Evolutionary conservation across 2,888 invertebrate genomes (phyloP).

Genomic region (Blera fallax): DNA sequence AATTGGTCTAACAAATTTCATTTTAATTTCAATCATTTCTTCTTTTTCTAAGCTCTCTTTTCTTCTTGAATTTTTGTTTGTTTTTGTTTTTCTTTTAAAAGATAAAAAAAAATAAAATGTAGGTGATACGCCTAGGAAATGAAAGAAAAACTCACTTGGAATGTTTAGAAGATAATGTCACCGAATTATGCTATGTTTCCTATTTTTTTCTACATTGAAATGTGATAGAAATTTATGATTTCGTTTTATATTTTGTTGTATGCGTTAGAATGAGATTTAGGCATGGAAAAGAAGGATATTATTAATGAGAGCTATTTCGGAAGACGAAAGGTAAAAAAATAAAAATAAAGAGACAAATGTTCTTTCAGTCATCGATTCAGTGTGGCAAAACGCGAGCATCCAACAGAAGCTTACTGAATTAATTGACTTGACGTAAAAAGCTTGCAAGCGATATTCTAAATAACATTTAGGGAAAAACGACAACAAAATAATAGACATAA

Average conservation of each 20-base stretch:
- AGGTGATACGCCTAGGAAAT: constrained; percentile 28
- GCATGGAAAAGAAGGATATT: background rate
- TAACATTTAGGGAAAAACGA: background rate
- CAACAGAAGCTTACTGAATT: background rate
- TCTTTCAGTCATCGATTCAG: too few relatives aligned
- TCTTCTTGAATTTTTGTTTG: background rate
- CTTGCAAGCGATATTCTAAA: too few relatives aligned
- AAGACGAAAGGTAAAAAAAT: too few relatives aligned
- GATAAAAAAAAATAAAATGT: constrained; percentile 1
- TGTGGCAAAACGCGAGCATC: too few relatives aligned
- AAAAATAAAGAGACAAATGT: too few relatives aligned
- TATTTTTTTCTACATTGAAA: constrained; percentile 4
- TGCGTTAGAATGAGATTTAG: constrained; percentile 38
- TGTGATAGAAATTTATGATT: constrained; percentile 4
- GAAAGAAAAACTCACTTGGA: constrained; percentile 48
- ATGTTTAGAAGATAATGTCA: constrained; percentile 69
- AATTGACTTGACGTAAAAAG: too few relatives aligned
- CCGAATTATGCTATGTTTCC: constrained; percentile 39
- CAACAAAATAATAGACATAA: background rate
- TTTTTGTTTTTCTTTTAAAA: background rate
- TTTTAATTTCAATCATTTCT: constrained; percentile 13
- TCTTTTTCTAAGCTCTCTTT: constrained; percentile 9
- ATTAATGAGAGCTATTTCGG: too few relatives aligned
- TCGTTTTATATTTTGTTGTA: constrained; percentile 20
- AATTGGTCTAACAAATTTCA: constrained; percentile 48